Evolutionary conservation across 1,140 invertebrate genomes (phyloP).

Genomic region (Hylyphantes graminicola): DNA sequence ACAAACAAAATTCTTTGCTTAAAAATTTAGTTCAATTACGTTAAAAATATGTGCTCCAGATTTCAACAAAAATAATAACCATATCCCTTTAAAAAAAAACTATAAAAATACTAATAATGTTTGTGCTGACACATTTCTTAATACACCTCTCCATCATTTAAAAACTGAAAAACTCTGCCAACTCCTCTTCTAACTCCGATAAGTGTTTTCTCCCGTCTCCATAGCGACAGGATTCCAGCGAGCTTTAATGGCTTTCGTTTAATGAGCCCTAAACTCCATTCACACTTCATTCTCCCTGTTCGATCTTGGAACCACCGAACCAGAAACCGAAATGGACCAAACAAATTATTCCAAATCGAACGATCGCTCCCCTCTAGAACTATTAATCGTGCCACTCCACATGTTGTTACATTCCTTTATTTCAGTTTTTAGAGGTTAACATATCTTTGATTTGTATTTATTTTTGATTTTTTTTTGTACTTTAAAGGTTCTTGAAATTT

Average conservation of each 20-base stretch:
- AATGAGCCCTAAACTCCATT: conserved; percentile 60
- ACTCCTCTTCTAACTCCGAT: neutral
- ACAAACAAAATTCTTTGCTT: too few relatives aligned
- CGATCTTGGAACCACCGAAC: conserved; percentile 45
- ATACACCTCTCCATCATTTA: too few relatives aligned
- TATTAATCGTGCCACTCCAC: neutral
- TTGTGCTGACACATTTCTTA: too few relatives aligned
- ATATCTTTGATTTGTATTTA: too few relatives aligned
- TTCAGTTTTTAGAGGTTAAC: neutral
- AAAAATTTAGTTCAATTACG: too few relatives aligned
- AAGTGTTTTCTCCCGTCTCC: conserved; percentile 15
- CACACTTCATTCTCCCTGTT: conserved; percentile 55
- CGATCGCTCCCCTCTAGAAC: neutral
- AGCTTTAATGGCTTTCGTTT: conserved; percentile 51
- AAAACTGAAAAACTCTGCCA: neutral
- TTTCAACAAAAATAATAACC: too few relatives aligned
- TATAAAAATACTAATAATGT: too few relatives aligned
- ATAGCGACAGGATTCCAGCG: conserved; percentile 45
- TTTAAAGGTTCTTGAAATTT: too few relatives aligned
- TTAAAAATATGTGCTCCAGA: too few relatives aligned
- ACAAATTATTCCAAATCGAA: conserved; percentile 58
- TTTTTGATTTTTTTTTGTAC: too few relatives aligned
- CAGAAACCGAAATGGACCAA: conserved; percentile 56
- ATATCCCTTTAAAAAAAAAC: too few relatives aligned
- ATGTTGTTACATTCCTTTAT: conserved; percentile 39